Percentiles rank a stretch among this genome's conserved stretches.
These are phyloP conservation scores for Mesitornis unicolor DNA, from an alignment of 2,113 vertebrate species.

Conservation along the genomic window DNA sequence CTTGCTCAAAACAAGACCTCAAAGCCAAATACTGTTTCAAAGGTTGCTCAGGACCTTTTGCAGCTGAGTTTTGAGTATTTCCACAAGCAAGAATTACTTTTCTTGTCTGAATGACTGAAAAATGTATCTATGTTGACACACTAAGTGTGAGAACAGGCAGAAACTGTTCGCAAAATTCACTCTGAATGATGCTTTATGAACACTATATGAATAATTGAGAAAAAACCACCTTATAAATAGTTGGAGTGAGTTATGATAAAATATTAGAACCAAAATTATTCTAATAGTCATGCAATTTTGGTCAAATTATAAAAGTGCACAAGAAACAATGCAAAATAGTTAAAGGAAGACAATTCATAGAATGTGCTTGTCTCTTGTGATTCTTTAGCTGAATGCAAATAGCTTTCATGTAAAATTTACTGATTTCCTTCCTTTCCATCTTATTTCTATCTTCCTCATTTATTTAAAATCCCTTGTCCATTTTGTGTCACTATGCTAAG, in stretches of 20 bases:
- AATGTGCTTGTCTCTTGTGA: neutral
- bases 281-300: neutral
- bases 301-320: neutral
- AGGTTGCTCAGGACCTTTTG: neutral
- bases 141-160: neutral
- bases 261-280: neutral
- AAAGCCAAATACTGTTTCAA: neutral
- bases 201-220: neutral
- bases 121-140: neutral
- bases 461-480: neutral
- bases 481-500: neutral
- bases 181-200: neutral
- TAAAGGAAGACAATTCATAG: neutral
- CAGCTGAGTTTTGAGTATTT: neutral
- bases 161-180: neutral
- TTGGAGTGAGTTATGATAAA: neutral
- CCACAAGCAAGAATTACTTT: neutral
- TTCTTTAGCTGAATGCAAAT: neutral
- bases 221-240: neutral
- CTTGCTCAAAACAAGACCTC: neutral
- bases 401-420: neutral
- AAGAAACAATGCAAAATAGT: neutral
- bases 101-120: neutral
- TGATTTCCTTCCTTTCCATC: slow-evolving; percentile 26
- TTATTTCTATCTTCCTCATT: neutral